Percentiles rank a stretch among this genome's conserved stretches.
Conservation (phyloP, 2,797 vertebrate genomes). For the Smutsia gigantea region DNA sequence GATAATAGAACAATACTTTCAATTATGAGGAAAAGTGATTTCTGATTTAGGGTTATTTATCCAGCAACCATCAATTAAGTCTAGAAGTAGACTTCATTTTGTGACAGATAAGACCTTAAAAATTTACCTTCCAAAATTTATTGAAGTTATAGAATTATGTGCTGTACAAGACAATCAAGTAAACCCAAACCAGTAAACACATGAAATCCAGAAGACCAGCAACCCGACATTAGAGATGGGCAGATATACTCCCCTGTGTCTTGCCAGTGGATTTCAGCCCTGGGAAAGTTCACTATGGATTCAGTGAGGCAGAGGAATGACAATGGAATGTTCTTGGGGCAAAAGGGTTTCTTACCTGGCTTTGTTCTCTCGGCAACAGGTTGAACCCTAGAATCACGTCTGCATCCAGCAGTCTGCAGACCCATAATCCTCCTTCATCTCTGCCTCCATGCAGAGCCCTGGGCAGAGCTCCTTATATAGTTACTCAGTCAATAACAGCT, state of each 20-base stretch:
- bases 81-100: background rate
- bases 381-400: too few relatives aligned
- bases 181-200: background rate
- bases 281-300: too few relatives aligned
- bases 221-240: background rate
- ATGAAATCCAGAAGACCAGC: background rate
- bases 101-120: background rate
- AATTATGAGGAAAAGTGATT: slow-evolving; percentile 9
- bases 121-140: background rate
- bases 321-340: too few relatives aligned
- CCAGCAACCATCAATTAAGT: background rate
- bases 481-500: too few relatives aligned
- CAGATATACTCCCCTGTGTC: background rate
- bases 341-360: too few relatives aligned
- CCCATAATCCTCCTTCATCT: too few relatives aligned
- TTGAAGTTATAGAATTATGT: background rate
- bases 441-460: too few relatives aligned
- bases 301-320: too few relatives aligned
- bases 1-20: background rate
- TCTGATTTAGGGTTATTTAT: background rate
- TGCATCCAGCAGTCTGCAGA: too few relatives aligned
- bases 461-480: too few relatives aligned
- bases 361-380: too few relatives aligned
- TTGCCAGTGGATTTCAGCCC: too few relatives aligned
- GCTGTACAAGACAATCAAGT: background rate